Conservation (phyloP, 2,888 invertebrate genomes). For the Microdon myrmicae region DNA sequence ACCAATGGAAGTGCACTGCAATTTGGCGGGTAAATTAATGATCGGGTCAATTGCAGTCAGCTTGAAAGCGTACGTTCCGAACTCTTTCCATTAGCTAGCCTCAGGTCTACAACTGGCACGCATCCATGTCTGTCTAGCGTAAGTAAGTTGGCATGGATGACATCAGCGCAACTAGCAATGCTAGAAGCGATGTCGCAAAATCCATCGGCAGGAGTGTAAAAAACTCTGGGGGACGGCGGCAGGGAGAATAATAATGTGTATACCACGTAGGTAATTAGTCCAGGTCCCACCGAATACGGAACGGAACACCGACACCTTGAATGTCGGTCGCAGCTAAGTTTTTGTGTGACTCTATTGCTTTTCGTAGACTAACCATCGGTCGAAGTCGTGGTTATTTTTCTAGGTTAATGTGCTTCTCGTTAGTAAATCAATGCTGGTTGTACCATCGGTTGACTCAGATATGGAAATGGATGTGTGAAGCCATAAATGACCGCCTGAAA, state of each 20-base stretch:
- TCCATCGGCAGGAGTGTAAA: conserved; percentile 34
- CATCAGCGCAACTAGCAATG: conserved; percentile 31
- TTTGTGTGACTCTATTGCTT: conserved; percentile 5
- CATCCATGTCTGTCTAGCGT: background rate
- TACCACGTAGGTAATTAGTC: conserved; percentile 40
- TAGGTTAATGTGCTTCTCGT: conserved; percentile 42
- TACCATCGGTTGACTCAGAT: no score
- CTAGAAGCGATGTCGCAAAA: conserved; percentile 34
- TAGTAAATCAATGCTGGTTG: no score
- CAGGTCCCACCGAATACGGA: conserved; percentile 38
- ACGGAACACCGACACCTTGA: conserved; percentile 31
- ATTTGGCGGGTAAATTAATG: conserved; percentile 30
- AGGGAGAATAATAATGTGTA: no score
- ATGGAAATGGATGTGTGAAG: no score
- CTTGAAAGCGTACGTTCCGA: conserved; percentile 16
- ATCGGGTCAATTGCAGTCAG: conserved; percentile 43
- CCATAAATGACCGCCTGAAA: no score
- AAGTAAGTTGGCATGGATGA: conserved; percentile 44
- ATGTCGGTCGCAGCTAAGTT: conserved; percentile 11
- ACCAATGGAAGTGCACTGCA: conserved; percentile 8
- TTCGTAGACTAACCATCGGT: background rate
- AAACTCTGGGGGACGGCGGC: conserved; percentile 12
- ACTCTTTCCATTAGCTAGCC: conserved; percentile 33
- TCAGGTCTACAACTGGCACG: conserved; percentile 18
- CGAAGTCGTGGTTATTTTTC: conserved; percentile 36